Conservation (phyloP, 2,888 invertebrate species). For the Pantelozetes paolii region DNA sequence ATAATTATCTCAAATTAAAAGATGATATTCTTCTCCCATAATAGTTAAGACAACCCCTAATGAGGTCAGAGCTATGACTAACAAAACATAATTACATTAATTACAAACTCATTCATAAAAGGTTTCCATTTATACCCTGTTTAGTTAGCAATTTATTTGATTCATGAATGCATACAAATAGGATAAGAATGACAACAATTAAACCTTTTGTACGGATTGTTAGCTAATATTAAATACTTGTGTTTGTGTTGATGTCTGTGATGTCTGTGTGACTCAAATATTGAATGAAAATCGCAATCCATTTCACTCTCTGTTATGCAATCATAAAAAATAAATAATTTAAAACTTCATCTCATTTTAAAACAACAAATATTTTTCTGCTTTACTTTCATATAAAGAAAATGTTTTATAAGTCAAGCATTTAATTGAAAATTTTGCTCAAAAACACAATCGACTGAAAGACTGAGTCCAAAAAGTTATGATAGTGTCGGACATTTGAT, state of each 20-base stretch:
- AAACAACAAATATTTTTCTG: background rate
- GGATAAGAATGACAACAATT: background rate
- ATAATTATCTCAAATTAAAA: background rate
- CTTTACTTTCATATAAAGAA: background rate
- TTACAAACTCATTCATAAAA: constrained; percentile 16
- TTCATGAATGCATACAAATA: background rate
- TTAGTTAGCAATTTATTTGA: background rate
- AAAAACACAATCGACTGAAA: background rate
- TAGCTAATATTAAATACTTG: background rate
- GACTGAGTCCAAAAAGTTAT: background rate
- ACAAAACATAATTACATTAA: background rate
- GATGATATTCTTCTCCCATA: background rate
- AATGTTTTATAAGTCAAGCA: background rate
- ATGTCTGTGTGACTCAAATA: no score
- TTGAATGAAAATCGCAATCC: no score
- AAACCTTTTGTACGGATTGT: background rate
- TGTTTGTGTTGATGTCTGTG: no score
- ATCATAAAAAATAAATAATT: background rate
- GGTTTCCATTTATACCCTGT: background rate
- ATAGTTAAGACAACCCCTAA: background rate
- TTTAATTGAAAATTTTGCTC: constrained; percentile 12
- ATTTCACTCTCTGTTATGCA: no score
- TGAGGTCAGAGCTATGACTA: constrained; percentile 9
- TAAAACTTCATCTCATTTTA: background rate
- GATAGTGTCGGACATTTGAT: background rate